A percentile compares a stretch with the other conserved stretches of the same genome.
Evolutionary conservation across 2,888 invertebrate species (phyloP).

Genomic region (Syrphus vitripennis): DNA sequence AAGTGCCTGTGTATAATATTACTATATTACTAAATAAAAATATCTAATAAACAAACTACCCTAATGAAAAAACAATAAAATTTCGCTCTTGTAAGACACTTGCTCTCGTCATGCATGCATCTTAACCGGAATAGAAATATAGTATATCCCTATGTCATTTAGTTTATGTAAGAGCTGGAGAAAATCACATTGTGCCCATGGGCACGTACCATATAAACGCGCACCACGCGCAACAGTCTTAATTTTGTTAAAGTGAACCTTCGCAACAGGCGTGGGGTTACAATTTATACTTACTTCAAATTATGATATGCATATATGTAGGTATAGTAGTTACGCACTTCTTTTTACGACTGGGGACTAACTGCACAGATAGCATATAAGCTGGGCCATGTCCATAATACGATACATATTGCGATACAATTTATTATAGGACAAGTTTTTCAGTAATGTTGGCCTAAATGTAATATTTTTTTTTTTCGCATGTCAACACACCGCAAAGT

Average conservation of each 20-base stretch:
- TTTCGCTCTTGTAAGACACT: background rate
- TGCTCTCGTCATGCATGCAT: background rate
- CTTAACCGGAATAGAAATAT: background rate
- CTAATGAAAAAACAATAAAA: constrained; percentile 56
- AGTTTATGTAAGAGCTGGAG: constrained; percentile 30
- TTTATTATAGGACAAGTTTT: constrained; percentile 64
- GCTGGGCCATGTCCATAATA: constrained; percentile 29
- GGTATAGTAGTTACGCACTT: constrained; percentile 54
- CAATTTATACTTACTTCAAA: constrained; percentile 11
- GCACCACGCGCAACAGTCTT: constrained; percentile 51
- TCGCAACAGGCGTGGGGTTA: constrained; percentile 31
- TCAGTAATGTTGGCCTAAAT: constrained; percentile 52
- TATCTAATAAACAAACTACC: constrained; percentile 33
- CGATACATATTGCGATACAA: constrained; percentile 56
- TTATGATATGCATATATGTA: too few relatives aligned
- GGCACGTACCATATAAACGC: constrained; percentile 65
- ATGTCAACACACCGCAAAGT: constrained; percentile 65
- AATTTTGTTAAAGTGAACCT: constrained; percentile 35
- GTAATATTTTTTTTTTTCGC: constrained; percentile 41
- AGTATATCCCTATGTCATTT: background rate
- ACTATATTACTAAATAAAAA: background rate
- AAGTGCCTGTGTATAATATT: background rate
- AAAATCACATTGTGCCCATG: constrained; percentile 55
- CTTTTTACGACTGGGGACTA: constrained; percentile 54
- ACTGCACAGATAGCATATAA: background rate